phyloP scores from a whole-genome alignment of 2,113 vertebrate species.

The Dasyprocta punctata region DNA sequence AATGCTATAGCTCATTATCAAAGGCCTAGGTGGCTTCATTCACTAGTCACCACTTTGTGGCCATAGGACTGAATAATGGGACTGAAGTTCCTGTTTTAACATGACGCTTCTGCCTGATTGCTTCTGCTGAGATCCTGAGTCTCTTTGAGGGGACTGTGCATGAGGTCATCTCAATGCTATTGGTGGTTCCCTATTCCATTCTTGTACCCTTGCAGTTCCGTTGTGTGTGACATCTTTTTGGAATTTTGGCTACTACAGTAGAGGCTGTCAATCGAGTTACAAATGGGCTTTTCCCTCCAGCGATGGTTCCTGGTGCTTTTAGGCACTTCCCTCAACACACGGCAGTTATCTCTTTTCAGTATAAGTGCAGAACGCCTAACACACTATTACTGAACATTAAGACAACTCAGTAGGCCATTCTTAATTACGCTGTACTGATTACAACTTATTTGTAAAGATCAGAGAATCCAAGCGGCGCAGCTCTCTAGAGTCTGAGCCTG shows the following conservation, averaged over 20 bases:
- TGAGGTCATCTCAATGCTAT: not conserved
- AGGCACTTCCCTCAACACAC: not conserved
- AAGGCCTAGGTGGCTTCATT: not conserved
- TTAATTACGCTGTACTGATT: conserved; percentile 7
- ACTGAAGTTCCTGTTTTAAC: not conserved
- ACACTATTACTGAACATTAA: conserved; percentile 17
- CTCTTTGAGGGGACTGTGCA: not conserved
- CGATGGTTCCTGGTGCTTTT: not conserved
- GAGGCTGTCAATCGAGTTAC: not conserved
- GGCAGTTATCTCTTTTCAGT: not conserved
- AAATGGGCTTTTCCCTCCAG: not conserved
- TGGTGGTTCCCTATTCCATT: not conserved
- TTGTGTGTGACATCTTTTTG: not conserved
- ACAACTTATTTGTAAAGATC: conserved; percentile 41
- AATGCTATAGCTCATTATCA: not conserved
- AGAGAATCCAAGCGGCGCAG: not conserved
- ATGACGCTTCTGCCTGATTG: not conserved
- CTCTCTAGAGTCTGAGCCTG: not conserved
- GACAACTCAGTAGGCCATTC: not conserved
- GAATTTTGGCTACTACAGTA: not conserved
- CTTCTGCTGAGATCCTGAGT: not conserved
- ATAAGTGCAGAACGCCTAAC: not conserved
- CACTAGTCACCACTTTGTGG: not conserved
- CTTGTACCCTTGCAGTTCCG: not conserved
- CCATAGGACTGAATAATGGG: not conserved